These are phyloP conservation scores for Oreohelix idahoensis DNA, from an alignment of 1,140 invertebrate species.

Conservation along the genomic window DNA sequence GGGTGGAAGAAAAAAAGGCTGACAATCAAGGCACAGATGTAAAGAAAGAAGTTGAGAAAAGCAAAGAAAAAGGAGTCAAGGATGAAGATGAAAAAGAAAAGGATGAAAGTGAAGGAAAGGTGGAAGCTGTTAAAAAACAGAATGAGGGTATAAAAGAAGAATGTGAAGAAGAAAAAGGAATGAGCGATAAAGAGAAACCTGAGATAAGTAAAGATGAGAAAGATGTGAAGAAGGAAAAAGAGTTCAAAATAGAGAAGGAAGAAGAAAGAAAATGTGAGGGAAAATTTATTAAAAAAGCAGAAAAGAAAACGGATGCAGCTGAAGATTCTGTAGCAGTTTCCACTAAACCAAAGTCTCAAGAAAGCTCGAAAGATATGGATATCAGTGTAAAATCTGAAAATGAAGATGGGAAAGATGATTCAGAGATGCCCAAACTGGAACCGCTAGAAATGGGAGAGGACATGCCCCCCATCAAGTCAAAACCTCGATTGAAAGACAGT, in stretches of 20 bases:
- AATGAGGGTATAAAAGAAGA: constrained; percentile 11
- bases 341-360: constrained; percentile 4
- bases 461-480: constrained; percentile 2
- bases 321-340: neutral
- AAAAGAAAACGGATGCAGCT: constrained; percentile 34
- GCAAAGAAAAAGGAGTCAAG: constrained; percentile 13
- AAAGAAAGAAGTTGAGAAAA: constrained; percentile 47
- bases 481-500: constrained; percentile 24
- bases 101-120: constrained; percentile 15
- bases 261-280: constrained; percentile 13
- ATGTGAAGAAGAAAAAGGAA: constrained; percentile 24
- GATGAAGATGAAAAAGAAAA: constrained; percentile 32
- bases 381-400: constrained; percentile 16
- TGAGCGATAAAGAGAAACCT: constrained; percentile 2
- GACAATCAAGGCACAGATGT: constrained; percentile 27
- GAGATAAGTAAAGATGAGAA: constrained; percentile 42
- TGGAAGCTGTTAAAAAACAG: neutral
- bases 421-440: constrained; percentile 19
- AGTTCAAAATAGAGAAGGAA: neutral
- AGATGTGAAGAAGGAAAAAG: constrained; percentile 44
- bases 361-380: constrained; percentile 16
- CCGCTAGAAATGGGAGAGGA: constrained; percentile 25
- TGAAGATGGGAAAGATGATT: constrained; percentile 39
- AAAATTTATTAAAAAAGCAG: constrained; percentile 31
- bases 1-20: constrained; percentile 16